Base-by-base conservation (phyloP, 1,140 invertebrate species). In the Eufriesea mexicana region DNA sequence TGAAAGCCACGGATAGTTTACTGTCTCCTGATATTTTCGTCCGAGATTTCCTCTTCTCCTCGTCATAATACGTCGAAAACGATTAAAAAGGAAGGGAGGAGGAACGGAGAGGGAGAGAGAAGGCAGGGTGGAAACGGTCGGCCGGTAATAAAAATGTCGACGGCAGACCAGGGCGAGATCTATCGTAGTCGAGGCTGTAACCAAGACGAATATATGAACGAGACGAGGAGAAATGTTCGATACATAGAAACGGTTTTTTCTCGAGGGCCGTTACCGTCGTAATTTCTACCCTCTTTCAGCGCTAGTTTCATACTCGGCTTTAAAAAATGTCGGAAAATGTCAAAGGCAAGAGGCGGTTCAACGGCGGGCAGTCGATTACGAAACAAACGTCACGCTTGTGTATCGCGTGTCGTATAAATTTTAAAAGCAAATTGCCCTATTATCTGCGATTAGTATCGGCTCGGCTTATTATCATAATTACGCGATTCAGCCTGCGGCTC, bases 1-100 rank as follows among this genome's bases (percentile, higher is more conserved):
- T 81, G 82, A 73, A 84, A 79, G 76, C 82, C 76, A 35, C 68
- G 68, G 77, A 79, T 71, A 78, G 68, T 79, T 84, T 72, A 49
- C 76, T 35, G 68, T 67, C 54, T 25, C 73, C 49, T 25, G 73
- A 20, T 66, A 72, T 73, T 73, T 73, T 66, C 54, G 12, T 20
- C 5, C 23, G 51, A 57, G 64, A 66, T 67, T 75, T 55, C 20
- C 54, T 28, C 45, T 54, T 54, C 28, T 23, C 10, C 45, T 25
- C 45, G 8, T 42, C 62, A 25, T 45, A 28, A 83, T 77, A 55
- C 74, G 55, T 77, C 18, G 61, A 70, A 68, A 67, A 57, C 73
- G 64, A 83, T 70, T 12, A 45, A 61, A 49, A 62, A 51, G n/a
- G 8, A 16, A 25, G 42, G 20, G 10, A 59, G 6, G 23, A 20